Evolutionary conservation across 2,888 invertebrate genomes (phyloP), one percentile per base, ranked within the genome.

Genomic region (Dione vanillae): DNA sequence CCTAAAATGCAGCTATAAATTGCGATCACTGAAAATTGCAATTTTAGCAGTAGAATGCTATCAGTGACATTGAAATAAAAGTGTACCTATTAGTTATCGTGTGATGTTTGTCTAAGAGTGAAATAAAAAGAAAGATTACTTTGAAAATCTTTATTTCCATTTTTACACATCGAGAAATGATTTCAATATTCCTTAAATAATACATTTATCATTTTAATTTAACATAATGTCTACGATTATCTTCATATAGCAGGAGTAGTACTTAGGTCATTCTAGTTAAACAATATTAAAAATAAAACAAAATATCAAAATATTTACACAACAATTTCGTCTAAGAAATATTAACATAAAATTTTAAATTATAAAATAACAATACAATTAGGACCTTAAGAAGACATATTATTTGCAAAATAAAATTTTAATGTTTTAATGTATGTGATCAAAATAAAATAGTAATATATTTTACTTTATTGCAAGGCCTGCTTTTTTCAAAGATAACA

Each of bases 261-360:
- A 85, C 83, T 79, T 83, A 83, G 80, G 82, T 82, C 81, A 82
- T 80, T 83, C 83, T 88, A 82, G 80, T 78, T 85, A 85, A 88
- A 86, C 82, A n/a, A n/a, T n/a, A 83, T 84, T 83, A 83, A 84
- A 82, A 78, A 81, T 88, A 88, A 88, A 89, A 87, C 83, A 86
- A 86, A 85, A 83, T 84, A 85, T 81, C 79, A 80, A 86, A 85
- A 81, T 92, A 92, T 92, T 89, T 92, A 92, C 92, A 91, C 85
- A 92, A 92, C 90, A 89, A 88, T 82, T 79, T 84, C 85, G 85
- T 82, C 78, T 83, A 67, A 85, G 82, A 82, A 86, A 86, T 79
- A 79, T 77, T 83, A 88, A 89, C 83, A 76, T 89, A 88, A 87
- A 88, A 85, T 87, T 84, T 83, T 79, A 83, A 85, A 81, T 82